A percentile compares a stretch with the other conserved stretches of the same genome.
phyloP scores from a whole-genome alignment of 1,140 invertebrate genomes.

The Hyles vespertilio region DNA sequence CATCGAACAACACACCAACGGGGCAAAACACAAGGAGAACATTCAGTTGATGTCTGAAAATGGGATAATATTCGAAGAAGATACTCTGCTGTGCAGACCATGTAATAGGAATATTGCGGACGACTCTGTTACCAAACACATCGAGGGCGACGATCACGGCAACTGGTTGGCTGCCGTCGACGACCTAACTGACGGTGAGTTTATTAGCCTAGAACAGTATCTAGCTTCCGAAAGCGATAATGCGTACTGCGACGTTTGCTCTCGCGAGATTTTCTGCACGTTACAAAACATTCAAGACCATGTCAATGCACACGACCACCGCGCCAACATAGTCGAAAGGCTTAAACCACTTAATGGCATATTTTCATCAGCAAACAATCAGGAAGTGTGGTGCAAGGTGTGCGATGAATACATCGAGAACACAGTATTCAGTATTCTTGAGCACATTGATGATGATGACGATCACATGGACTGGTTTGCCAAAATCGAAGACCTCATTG shows the following conservation, averaged over 20 bases:
- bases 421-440: slow-evolving; percentile 27
- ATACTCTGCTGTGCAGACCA: slow-evolving; percentile 45
- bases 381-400: slow-evolving; percentile 55
- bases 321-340: slow-evolving; percentile 34
- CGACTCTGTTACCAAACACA: slow-evolving; percentile 42
- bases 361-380: slow-evolving; percentile 42
- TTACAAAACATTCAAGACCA: slow-evolving; percentile 46
- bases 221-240: slow-evolving; percentile 40
- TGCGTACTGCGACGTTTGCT: slow-evolving; percentile 45
- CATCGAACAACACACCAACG: slow-evolving; percentile 55
- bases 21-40: slow-evolving; percentile 54
- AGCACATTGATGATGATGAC: slow-evolving; percentile 48
- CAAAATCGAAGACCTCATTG: slow-evolving; percentile 45
- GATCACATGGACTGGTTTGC: slow-evolving; percentile 48
- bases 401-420: slow-evolving; percentile 48
- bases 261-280: slow-evolving; percentile 29
- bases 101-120: slow-evolving; percentile 33
- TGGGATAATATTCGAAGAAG: slow-evolving; percentile 34
- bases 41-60: slow-evolving; percentile 47
- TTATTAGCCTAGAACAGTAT: slow-evolving; percentile 39
- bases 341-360: slow-evolving; percentile 52
- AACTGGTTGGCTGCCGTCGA: slow-evolving; percentile 48
- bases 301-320: slow-evolving; percentile 41
- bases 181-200: slow-evolving; percentile 49
- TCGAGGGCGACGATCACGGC: slow-evolving; percentile 42